These are phyloP conservation scores for Sebastes steindachneri DNA, from an alignment of 2,797 vertebrate genomes.

Conservation along the genomic window DNA sequence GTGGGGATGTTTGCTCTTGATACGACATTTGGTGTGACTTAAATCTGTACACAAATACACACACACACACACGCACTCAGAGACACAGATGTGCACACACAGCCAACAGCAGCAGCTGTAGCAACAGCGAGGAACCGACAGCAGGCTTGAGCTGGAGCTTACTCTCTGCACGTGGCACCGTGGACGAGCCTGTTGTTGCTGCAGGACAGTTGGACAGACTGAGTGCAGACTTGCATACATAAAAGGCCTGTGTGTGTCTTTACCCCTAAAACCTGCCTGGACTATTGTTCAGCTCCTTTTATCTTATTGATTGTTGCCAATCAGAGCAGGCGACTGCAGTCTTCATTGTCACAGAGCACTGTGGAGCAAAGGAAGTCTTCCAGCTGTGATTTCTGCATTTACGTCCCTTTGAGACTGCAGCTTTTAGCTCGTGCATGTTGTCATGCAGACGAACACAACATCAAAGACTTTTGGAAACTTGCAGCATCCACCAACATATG, in stretches of 20 bases:
- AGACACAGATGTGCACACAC: slow-evolving; percentile 60
- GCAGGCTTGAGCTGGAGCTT: slow-evolving; percentile 45
- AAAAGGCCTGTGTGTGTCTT: slow-evolving; percentile 8
- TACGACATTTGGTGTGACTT: slow-evolving; percentile 75
- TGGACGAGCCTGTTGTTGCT: slow-evolving; percentile 37
- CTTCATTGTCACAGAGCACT: neutral
- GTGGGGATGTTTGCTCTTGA: slow-evolving; percentile 70
- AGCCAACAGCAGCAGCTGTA: slow-evolving; percentile 65
- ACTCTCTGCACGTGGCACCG: slow-evolving; percentile 59
- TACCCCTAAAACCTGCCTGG: neutral
- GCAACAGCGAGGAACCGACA: slow-evolving; percentile 61
- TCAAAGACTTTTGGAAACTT: slow-evolving; percentile 22
- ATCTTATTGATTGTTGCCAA: neutral
- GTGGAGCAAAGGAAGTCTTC: neutral
- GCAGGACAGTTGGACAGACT: slow-evolving; percentile 39
- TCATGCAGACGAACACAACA: slow-evolving; percentile 13
- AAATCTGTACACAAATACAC: slow-evolving; percentile 45
- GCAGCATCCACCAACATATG: neutral
- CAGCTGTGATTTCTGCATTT: neutral
- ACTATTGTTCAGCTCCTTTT: neutral
- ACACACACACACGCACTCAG: neutral
- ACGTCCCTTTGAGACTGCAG: neutral
- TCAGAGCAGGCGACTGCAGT: neutral
- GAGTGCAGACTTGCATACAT: slow-evolving; percentile 9
- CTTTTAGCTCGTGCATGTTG: neutral